Evolutionary conservation across 37 sponge, comb jelly and placozoan genomes (phyloP), one percentile per base, ranked within the genome.

Genomic region (Lycopodina hypogea): DNA sequence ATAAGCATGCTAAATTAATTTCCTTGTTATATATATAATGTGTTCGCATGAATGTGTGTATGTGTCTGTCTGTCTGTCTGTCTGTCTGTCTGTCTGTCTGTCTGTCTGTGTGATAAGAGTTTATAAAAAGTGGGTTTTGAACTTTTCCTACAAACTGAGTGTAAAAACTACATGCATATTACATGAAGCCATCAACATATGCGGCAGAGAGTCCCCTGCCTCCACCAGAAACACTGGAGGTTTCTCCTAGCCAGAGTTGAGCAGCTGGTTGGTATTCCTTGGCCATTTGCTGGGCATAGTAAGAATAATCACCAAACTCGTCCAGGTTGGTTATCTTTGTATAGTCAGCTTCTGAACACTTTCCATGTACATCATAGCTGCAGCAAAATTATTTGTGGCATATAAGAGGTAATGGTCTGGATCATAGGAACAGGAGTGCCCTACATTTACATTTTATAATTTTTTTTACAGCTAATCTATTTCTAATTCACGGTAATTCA

Each of bases 211-310:
- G 19, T 2, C 61, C 76, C 8, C 61, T 59, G 22, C 85, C 85
- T 26, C 85, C 78, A 50, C 41, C 78, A 71, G 70, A 84, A 0
- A 35, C 19, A 45, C 72, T 71, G 50, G 85, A 77, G 1, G 85
- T 84, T 50, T 86, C 87, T 60, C 89, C 89, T 14, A 88, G 73
- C 89, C 89, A 88, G 1, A 88, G 35, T 23, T 88, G 80, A 36
- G 79, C 76, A 1, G 29, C 40, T 2, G 62, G 79, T 35, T 39
- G 69, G 30, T 61, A 56, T 19, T 37, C n/a, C 12, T 58, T 64
- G 0, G 67, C 61, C 3, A 35, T 23, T 15, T 24, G 28, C 29
- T 33, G 48, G 12, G 61, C 62, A 28, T 1, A 23, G 3, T 32
- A 30, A 23, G 73, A 56, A 29, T 53, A 37, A 60, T 36, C 0